Evolutionary conservation across 2,888 invertebrate genomes (phyloP), one percentile per base, ranked within the genome.

Genomic region (Ochropleura plecta): DNA sequence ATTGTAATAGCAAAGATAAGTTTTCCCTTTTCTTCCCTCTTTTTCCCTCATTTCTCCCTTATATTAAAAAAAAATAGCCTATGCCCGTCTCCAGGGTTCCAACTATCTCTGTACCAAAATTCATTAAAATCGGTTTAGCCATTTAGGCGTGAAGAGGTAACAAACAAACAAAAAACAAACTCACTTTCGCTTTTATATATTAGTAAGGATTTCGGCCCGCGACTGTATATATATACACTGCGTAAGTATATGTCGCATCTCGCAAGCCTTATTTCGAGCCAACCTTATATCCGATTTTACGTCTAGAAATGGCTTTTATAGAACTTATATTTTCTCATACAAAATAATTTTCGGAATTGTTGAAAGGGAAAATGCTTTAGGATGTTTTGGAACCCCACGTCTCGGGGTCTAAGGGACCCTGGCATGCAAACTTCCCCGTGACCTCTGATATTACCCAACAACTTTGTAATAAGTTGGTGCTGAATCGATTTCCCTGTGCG

Each of bases 281-380:
- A 64, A 44, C 67, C 70, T 73, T 75, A 67, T 78, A 79, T 72
- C 76, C 65, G 78, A 84, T 73, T 69, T 85, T 16, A 63, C 46
- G 42, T 70, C 71, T 59, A 76, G 57, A 82, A 77, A 86, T 65
- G 62, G 71, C 75, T 79, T 83, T 80, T 79, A 64, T 76, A 67
- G 55, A 81, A 84, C 64, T 81, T 82, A 76, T 76, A 77, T 67
- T 82, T 86, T 83, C 79, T 65, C 78, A 73, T 62, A 66, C 55
- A 48, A 60, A 76, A 87, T 78, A 78, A 82, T 81, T 85, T 80
- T 76, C 62, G 66, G 51, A 70, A 74, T 73, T 87, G 70, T 75
- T 82, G 80, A 85, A 79, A 85, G 65, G 70, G 85, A 79, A 85
- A 85, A 85, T 81, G 65, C 73, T 85, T 81, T 57, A 72, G 74